Conservation (phyloP, 2,888 invertebrate species). For the Drosophila falleni region DNA sequence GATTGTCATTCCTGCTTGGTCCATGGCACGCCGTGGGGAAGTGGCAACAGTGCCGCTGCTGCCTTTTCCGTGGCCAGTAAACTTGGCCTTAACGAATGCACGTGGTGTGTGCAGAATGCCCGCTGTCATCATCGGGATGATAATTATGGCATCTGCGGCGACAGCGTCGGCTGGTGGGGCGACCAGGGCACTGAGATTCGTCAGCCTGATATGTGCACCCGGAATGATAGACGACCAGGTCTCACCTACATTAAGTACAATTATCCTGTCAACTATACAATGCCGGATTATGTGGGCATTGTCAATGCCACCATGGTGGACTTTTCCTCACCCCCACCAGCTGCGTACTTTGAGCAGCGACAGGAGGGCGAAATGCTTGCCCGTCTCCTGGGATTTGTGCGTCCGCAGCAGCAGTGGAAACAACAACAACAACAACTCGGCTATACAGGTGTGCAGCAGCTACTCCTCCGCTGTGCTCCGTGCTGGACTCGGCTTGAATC, state of each 20-base stretch:
- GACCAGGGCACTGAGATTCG: slow-evolving; percentile 91
- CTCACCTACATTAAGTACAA: slow-evolving; percentile 95
- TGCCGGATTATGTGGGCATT: slow-evolving; percentile 95
- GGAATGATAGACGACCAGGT: slow-evolving; percentile 93
- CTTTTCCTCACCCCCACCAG: slow-evolving; percentile 90
- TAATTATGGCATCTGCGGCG: slow-evolving; percentile 92
- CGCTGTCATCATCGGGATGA: slow-evolving; percentile 95
- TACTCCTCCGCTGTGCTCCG: slow-evolving; percentile 90
- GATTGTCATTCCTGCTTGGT: slow-evolving; percentile 96
- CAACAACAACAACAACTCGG: slow-evolving; percentile 89
- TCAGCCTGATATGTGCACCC: slow-evolving; percentile 91
- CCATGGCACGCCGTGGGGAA: slow-evolving; percentile 86
- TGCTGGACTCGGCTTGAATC: slow-evolving; percentile 85
- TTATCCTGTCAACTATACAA: slow-evolving; percentile 93
- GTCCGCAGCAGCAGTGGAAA: slow-evolving; percentile 92
- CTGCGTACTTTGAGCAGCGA: slow-evolving; percentile 89
- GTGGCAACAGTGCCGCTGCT: slow-evolving; percentile 50
- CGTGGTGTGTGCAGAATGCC: slow-evolving; percentile 97
- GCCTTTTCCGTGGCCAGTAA: slow-evolving; percentile 90
- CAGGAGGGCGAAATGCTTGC: slow-evolving; percentile 91
- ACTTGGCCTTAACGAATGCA: slow-evolving; percentile 92
- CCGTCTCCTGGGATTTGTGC: slow-evolving; percentile 92
- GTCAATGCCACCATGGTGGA: slow-evolving; percentile 94
- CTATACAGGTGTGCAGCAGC: slow-evolving; percentile 91
- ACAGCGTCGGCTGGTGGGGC: slow-evolving; percentile 96